phyloP scores from a whole-genome alignment of 2,888 invertebrate genomes.

The Acronicta psi region DNA sequence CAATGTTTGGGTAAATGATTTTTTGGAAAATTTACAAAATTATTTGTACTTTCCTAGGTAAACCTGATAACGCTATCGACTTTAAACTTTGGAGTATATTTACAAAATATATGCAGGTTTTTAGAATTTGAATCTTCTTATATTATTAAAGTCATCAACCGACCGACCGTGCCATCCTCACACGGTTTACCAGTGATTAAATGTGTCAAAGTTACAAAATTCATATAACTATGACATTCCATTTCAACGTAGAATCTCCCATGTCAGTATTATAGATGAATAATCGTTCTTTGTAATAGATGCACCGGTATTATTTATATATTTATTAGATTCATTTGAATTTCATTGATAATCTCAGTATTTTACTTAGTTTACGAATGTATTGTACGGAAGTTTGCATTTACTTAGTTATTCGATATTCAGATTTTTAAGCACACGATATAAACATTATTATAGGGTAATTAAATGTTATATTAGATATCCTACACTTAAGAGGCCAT shows the following conservation, averaged over 20 bases:
- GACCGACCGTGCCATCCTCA: slow-evolving; percentile 7
- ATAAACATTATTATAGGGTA: slow-evolving; percentile 5
- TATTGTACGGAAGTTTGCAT: slow-evolving; percentile 38
- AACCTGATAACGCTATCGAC: background rate
- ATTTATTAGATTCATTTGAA: slow-evolving; percentile 35
- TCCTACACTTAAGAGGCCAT: background rate
- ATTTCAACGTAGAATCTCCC: slow-evolving; percentile 49
- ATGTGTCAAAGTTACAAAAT: slow-evolving; percentile 39
- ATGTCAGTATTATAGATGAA: slow-evolving; percentile 47
- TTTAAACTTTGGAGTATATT: slow-evolving; percentile 23
- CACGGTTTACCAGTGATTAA: slow-evolving; percentile 1
- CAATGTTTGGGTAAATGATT: slow-evolving; percentile 6
- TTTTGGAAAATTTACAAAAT: slow-evolving; percentile 19
- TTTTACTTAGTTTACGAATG: slow-evolving; percentile 37
- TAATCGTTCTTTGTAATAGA: slow-evolving; percentile 15
- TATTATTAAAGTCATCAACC: background rate
- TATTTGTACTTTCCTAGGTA: slow-evolving; percentile 2
- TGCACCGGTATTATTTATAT: slow-evolving; percentile 21
- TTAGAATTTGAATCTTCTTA: slow-evolving; percentile 3
- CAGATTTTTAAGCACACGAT: slow-evolving; percentile 40
- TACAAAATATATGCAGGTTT: slow-evolving; percentile 13
- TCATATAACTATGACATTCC: slow-evolving; percentile 46
- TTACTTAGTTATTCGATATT: slow-evolving; percentile 34
- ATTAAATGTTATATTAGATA: slow-evolving; percentile 11
- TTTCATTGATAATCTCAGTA: slow-evolving; percentile 53